Evolutionary conservation across 2,888 invertebrate species (phyloP).

Genomic region (Gerris lacustris): DNA sequence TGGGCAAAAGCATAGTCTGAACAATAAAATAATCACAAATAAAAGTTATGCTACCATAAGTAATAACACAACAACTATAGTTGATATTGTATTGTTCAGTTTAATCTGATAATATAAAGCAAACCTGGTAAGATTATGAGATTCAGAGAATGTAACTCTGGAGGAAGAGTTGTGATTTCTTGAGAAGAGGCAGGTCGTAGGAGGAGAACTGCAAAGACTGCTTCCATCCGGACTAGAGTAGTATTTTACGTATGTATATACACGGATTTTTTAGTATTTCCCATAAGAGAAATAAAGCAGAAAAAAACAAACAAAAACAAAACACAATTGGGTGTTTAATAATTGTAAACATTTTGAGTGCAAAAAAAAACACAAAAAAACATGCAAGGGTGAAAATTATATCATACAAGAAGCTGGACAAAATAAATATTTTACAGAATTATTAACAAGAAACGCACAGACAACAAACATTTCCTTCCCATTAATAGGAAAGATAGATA

Average conservation of each 20-base stretch:
- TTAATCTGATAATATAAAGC: neutral
- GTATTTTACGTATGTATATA: neutral
- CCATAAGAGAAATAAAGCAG: no score
- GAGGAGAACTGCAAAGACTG: constrained; percentile 26
- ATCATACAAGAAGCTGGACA: no score
- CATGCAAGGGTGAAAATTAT: no score
- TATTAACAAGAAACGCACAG: no score
- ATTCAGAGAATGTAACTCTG: constrained; percentile 50
- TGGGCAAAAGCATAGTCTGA: constrained; percentile 33
- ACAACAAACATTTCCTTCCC: no score
- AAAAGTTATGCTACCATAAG: constrained; percentile 8
- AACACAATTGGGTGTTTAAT: no score
- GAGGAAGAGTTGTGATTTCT: constrained; percentile 33
- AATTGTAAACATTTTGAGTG: no score
- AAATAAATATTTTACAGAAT: no score
- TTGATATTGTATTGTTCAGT: no score
- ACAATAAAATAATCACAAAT: constrained; percentile 32
- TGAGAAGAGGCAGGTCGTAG: constrained; percentile 22
- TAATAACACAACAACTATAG: neutral
- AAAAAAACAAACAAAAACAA: no score
- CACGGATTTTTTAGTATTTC: neutral
- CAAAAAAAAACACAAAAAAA: no score
- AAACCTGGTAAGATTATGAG: constrained; percentile 42
- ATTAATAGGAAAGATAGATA: no score
- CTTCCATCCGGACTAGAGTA: constrained; percentile 16